Evolutionary conservation across 2,797 vertebrate genomes (phyloP).

Genomic region (Enteromius trimaculatus): DNA sequence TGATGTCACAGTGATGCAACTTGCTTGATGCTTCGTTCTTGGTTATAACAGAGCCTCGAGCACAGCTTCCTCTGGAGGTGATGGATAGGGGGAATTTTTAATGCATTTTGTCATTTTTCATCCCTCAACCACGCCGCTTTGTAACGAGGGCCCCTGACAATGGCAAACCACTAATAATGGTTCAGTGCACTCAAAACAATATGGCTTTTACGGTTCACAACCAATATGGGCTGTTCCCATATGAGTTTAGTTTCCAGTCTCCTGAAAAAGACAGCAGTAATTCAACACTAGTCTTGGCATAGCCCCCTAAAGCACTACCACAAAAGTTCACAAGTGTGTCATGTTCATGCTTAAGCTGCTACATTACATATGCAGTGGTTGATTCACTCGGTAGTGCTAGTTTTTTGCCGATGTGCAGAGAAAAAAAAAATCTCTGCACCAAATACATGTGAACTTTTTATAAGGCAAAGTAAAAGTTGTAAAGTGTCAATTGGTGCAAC

Average conservation of each 20-base stretch:
- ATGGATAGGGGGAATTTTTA: conserved; percentile 19
- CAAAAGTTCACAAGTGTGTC: background rate
- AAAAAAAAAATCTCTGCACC: background rate
- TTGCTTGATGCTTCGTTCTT: background rate
- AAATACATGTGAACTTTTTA: background rate
- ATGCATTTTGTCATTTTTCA: conserved; percentile 68
- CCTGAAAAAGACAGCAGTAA: conserved; percentile 57
- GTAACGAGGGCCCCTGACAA: conserved; percentile 56
- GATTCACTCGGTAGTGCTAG: conserved; percentile 48
- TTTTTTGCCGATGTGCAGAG: conserved; percentile 35
- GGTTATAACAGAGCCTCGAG: conserved; percentile 21
- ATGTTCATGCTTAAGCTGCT: background rate
- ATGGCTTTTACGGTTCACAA: conserved; percentile 59
- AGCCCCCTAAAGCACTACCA: background rate
- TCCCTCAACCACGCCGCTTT: conserved; percentile 67
- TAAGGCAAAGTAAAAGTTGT: background rate
- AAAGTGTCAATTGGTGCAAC: background rate
- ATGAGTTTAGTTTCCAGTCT: conserved; percentile 21
- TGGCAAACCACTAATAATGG: conserved; percentile 74
- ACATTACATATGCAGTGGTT: background rate
- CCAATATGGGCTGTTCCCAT: conserved; percentile 65
- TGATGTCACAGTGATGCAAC: conserved; percentile 18
- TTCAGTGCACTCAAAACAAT: conserved; percentile 66
- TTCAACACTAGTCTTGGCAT: conserved; percentile 11
- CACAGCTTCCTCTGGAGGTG: conserved; percentile 5